phyloP scores from a whole-genome alignment of 2,888 invertebrate genomes.

The Drosophila prostipennis region DNA sequence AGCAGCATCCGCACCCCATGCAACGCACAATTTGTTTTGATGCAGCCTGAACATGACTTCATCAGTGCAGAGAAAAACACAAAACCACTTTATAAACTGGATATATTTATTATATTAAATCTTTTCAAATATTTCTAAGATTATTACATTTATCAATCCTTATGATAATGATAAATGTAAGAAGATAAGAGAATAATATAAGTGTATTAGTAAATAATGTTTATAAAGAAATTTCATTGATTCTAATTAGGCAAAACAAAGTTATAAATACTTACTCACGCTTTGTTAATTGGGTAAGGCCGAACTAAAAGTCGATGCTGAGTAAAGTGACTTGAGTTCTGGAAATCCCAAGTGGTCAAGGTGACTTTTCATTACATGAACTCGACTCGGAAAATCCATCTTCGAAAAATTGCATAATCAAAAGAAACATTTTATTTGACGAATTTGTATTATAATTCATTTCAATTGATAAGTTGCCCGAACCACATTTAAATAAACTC shows the following conservation, averaged over 20 bases:
- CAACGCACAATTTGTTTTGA: slow-evolving; percentile 68
- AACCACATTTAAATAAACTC: neutral
- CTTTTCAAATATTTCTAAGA: too few relatives aligned
- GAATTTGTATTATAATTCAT: neutral
- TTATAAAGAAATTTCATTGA: too few relatives aligned
- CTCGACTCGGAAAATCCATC: neutral
- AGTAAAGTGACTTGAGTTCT: too few relatives aligned
- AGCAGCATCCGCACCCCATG: slow-evolving; percentile 37
- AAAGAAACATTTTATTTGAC: neutral
- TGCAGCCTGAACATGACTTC: slow-evolving; percentile 44
- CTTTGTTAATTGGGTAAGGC: neutral
- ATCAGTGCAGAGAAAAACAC: slow-evolving; percentile 17
- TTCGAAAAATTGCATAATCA: neutral
- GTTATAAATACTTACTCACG: too few relatives aligned
- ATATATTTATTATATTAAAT: too few relatives aligned
- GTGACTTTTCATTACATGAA: neutral
- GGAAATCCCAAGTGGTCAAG: neutral
- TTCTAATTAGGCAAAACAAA: too few relatives aligned
- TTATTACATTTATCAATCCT: too few relatives aligned
- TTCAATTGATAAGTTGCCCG: neutral
- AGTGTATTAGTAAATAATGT: too few relatives aligned
- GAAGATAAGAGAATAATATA: too few relatives aligned
- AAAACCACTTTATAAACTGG: neutral
- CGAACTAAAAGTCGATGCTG: neutral
- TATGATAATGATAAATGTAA: too few relatives aligned